Conservation (phyloP, 2,888 invertebrate genomes). For the Leucania comma region DNA sequence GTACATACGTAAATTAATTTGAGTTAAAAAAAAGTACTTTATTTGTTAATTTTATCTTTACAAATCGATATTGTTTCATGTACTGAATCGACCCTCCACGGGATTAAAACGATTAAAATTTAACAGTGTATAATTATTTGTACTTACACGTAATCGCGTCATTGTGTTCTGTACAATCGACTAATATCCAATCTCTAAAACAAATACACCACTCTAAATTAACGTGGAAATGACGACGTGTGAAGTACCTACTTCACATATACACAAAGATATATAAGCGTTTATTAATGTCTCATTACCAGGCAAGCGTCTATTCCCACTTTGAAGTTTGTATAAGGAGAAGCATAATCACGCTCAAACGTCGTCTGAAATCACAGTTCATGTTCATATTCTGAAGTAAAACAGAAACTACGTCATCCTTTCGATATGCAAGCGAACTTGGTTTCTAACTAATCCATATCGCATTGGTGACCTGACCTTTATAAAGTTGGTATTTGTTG, state of each 20-base stretch:
- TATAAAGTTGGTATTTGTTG: constrained; percentile 38
- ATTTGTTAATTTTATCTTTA: too few relatives aligned
- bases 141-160: neutral
- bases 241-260: constrained; percentile 17
- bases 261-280: constrained; percentile 13
- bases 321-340: constrained; percentile 54
- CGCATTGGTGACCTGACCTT: constrained; percentile 43
- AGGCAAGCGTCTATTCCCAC: constrained; percentile 38
- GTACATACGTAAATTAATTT: too few relatives aligned
- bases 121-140: too few relatives aligned
- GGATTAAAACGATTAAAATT: too few relatives aligned
- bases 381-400: constrained; percentile 10
- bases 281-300: constrained; percentile 52
- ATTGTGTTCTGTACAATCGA: neutral
- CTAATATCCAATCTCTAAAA: constrained; percentile 41
- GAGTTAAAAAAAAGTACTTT: too few relatives aligned
- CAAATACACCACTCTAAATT: constrained; percentile 30
- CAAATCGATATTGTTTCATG: too few relatives aligned
- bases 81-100: too few relatives aligned
- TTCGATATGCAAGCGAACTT: constrained; percentile 31
- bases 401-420: constrained; percentile 16
- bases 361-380: constrained; percentile 25
- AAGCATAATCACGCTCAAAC: constrained; percentile 46
- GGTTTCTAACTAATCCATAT: constrained; percentile 40
- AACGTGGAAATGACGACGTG: constrained; percentile 24